Evolutionary conservation across 2,113 vertebrate species (phyloP).

Genomic region (Laticauda colubrina): DNA sequence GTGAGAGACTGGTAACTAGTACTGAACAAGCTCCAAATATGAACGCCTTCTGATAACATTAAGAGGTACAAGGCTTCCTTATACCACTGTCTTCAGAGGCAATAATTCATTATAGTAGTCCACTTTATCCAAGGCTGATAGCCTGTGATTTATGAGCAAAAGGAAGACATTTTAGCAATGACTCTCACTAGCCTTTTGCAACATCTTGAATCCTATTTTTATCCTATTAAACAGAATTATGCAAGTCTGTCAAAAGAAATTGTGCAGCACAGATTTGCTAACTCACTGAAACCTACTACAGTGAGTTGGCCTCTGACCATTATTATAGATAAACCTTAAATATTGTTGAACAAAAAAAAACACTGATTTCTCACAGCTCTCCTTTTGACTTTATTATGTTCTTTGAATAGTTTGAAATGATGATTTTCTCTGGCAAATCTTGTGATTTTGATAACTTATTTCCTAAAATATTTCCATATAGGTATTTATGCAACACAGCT

Average conservation of each 20-base stretch:
- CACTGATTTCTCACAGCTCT: background rate
- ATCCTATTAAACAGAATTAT: background rate
- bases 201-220: background rate
- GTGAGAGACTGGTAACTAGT: background rate
- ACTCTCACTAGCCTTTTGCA: background rate
- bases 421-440: background rate
- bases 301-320: background rate
- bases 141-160: background rate
- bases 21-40: background rate
- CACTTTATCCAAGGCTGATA: background rate
- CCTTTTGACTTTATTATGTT: background rate
- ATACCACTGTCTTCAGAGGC: background rate
- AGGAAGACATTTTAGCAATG: background rate
- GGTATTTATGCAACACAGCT: background rate
- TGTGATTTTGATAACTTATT: background rate
- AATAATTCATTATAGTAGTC: background rate
- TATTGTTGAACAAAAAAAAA: background rate
- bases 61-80: background rate
- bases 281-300: background rate
- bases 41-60: too few species aligned
- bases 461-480: background rate
- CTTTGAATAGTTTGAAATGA: background rate
- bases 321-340: background rate
- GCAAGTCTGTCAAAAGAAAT: background rate
- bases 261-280: background rate